Evolutionary conservation across 1,140 invertebrate genomes (phyloP).

Genomic region (Anagrus nilaparvatae): DNA sequence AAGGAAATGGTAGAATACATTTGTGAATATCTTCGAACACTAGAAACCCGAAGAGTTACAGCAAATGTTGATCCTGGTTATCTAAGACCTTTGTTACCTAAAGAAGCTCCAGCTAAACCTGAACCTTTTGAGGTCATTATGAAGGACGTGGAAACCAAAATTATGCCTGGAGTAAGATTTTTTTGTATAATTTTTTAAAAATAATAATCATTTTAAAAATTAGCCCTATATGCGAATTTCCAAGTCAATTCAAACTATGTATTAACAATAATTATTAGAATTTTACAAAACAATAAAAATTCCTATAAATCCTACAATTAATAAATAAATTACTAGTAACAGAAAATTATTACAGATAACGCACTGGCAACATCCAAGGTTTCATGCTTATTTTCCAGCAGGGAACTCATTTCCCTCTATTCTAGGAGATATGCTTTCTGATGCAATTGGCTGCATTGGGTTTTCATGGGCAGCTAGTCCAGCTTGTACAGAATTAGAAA

Average conservation of each 20-base stretch:
- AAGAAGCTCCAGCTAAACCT: slow-evolving; percentile 64
- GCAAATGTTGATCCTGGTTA: slow-evolving; percentile 80
- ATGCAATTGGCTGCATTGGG: slow-evolving; percentile 86
- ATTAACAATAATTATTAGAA: no score
- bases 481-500: slow-evolving; percentile 76
- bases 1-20: slow-evolving; percentile 93
- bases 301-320: no score
- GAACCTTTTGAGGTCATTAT: slow-evolving; percentile 82
- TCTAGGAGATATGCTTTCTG: slow-evolving; percentile 84
- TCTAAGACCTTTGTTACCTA: slow-evolving; percentile 61
- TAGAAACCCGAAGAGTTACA: slow-evolving; percentile 65
- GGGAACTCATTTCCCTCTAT: slow-evolving; percentile 93
- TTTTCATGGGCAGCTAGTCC: slow-evolving; percentile 92
- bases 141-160: slow-evolving; percentile 78
- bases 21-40: slow-evolving; percentile 72
- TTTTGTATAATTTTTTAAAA: no score
- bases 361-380: slow-evolving; percentile 94
- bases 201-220: no score
- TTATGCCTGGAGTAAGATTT: slow-evolving; percentile 85
- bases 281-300: no score
- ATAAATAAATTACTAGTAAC: no score
- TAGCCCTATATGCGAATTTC: no score
- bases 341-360: slow-evolving; percentile 62
- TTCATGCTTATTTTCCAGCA: slow-evolving; percentile 93
- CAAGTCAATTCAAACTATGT: no score